A percentile compares a stretch with the other conserved stretches of the same genome.
Evolutionary conservation across 1,140 invertebrate species (phyloP).

Genomic region (Chymomyza costata): DNA sequence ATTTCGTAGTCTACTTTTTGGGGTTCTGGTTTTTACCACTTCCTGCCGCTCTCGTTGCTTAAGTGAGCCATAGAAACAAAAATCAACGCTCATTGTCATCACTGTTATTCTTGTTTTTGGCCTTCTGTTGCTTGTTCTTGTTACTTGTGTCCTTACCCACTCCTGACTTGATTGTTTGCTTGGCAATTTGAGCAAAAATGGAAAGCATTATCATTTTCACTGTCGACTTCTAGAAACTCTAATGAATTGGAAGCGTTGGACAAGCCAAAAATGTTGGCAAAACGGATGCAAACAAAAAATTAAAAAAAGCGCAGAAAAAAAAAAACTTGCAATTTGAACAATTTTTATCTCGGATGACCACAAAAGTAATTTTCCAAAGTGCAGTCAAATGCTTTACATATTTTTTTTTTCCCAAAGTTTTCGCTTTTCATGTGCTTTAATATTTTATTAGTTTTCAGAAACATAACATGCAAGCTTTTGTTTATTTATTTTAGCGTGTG

Average conservation of each 20-base stretch:
- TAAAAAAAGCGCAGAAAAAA: no score
- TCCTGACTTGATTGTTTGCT: constrained; percentile 47
- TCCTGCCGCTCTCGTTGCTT: constrained; percentile 30
- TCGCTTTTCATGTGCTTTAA: no score
- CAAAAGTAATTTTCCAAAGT: no score
- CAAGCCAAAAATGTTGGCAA: no score
- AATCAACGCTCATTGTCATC: constrained; percentile 42
- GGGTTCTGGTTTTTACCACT: constrained; percentile 4
- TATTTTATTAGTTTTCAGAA: no score
- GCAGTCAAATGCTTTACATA: no score
- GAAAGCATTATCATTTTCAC: constrained; percentile 49
- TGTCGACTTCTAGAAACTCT: constrained; percentile 6
- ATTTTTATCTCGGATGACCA: no score
- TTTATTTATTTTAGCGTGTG: no score
- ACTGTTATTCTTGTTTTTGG: constrained; percentile 9
- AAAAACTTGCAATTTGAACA: no score
- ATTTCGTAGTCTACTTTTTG: constrained; percentile 20
- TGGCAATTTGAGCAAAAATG: constrained; percentile 47
- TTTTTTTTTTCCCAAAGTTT: no score
- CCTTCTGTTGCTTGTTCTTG: constrained; percentile 2
- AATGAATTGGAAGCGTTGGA: constrained; percentile 36
- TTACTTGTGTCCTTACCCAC: constrained; percentile 3
- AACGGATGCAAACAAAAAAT: no score
- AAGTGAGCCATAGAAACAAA: constrained; percentile 53
- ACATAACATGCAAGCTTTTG: no score